Conservation (phyloP, 1,140 invertebrate species). For the Acromyrmex echinatior region DNA sequence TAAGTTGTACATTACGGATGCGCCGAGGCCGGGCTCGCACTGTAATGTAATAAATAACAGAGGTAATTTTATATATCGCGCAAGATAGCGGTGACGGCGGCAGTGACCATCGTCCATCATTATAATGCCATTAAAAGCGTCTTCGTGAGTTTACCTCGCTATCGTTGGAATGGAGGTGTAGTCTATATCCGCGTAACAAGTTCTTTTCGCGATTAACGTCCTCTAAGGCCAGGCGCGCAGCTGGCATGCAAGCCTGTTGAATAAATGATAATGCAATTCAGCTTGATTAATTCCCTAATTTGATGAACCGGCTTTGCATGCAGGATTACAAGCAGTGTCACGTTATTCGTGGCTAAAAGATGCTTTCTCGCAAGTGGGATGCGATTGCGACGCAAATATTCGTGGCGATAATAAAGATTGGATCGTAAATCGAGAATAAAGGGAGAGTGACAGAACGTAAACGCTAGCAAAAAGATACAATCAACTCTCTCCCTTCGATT, state of each 20-base stretch:
- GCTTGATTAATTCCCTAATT: slow-evolving; percentile 47
- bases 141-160: slow-evolving; percentile 93
- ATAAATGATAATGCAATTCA: slow-evolving; percentile 45
- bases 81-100: not conserved
- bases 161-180: slow-evolving; percentile 98
- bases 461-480: not conserved
- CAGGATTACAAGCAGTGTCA: not conserved
- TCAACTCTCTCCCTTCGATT: too few relatives aligned
- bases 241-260: slow-evolving; percentile 94
- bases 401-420: not conserved
- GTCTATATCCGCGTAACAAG: slow-evolving; percentile 96
- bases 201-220: slow-evolving; percentile 97
- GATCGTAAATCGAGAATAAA: not conserved
- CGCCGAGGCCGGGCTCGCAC: slow-evolving; percentile 99
- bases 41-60: slow-evolving; percentile 83
- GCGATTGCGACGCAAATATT: not conserved
- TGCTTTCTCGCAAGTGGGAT: not conserved
- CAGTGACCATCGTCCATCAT: not conserved
- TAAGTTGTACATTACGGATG: slow-evolving; percentile 99
- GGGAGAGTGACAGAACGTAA: not conserved
- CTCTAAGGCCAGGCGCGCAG: slow-evolving; percentile 97
- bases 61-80: slow-evolving; percentile 34
- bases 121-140: not conserved
- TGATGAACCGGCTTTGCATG: slow-evolving; percentile 32
- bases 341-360: not conserved